Conservation (phyloP, 1,140 invertebrate species). For the Philaenus spumarius region DNA sequence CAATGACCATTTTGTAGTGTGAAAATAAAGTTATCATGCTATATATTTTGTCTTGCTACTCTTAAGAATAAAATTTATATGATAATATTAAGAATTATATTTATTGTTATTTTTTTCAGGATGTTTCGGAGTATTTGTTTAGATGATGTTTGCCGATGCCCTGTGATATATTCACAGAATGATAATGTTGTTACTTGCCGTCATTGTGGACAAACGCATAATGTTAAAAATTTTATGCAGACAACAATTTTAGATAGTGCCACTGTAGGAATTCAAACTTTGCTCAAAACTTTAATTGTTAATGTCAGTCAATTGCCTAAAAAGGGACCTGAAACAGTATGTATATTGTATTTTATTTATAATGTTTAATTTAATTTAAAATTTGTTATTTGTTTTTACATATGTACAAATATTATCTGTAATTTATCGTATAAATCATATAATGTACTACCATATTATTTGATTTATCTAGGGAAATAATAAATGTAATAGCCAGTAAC, state of each 20-base stretch:
- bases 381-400: too few relatives aligned
- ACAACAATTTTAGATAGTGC: slow-evolving; percentile 14
- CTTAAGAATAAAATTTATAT: too few relatives aligned
- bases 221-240: slow-evolving; percentile 5
- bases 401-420: too few relatives aligned
- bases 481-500: too few relatives aligned
- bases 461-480: too few relatives aligned
- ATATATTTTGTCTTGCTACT: too few relatives aligned
- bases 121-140: slow-evolving; percentile 16
- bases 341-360: slow-evolving; percentile 9
- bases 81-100: too few relatives aligned
- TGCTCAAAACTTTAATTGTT: slow-evolving; percentile 6
- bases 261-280: background rate
- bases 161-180: slow-evolving; percentile 17
- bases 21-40: too few relatives aligned
- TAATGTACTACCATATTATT: too few relatives aligned
- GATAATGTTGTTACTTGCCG: slow-evolving; percentile 20
- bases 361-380: background rate
- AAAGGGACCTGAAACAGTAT: slow-evolving; percentile 25
- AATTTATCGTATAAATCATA: too few relatives aligned
- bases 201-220: slow-evolving; percentile 24
- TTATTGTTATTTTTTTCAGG: slow-evolving; percentile 9
- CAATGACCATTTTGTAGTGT: too few relatives aligned
- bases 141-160: slow-evolving; percentile 23
- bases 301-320: slow-evolving; percentile 12